phyloP scores from a whole-genome alignment of 1,140 invertebrate species.

The Teleogryllus occipitalis region DNA sequence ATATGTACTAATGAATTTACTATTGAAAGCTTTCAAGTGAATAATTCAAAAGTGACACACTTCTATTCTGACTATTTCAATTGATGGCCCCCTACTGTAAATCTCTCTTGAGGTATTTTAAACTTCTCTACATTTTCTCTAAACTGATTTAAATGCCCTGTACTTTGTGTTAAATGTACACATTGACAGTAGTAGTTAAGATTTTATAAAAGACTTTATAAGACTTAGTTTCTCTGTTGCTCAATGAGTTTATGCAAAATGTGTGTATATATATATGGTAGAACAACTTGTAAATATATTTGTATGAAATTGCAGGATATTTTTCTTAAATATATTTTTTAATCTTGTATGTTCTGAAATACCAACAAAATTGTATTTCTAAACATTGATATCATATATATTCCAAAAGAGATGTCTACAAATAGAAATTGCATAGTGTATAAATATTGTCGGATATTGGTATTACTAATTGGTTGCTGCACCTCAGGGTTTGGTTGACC shows the following conservation, averaged over 20 bases:
- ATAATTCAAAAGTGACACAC: too few relatives aligned
- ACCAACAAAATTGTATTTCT: constrained; percentile 1
- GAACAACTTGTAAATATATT: background rate
- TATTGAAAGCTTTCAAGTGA: too few relatives aligned
- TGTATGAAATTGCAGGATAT: constrained; percentile 1
- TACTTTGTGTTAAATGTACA: background rate
- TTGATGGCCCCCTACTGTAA: too few relatives aligned
- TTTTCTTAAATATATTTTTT: background rate
- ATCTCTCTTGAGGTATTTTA: too few relatives aligned
- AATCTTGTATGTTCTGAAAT: background rate
- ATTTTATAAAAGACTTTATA: background rate
- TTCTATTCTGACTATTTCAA: too few relatives aligned
- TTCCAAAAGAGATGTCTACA: background rate
- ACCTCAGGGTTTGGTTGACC: background rate
- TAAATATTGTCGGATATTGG: background rate
- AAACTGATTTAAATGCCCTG: background rate
- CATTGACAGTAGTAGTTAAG: background rate
- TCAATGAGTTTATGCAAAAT: background rate
- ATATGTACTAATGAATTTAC: too few relatives aligned
- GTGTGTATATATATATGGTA: background rate
- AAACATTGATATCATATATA: background rate
- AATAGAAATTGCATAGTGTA: background rate
- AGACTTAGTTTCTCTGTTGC: background rate
- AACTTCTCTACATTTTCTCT: too few relatives aligned
- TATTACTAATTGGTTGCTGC: background rate